Conservation (phyloP, 1,140 invertebrate genomes). For the Drosophila pectinifera region DNA sequence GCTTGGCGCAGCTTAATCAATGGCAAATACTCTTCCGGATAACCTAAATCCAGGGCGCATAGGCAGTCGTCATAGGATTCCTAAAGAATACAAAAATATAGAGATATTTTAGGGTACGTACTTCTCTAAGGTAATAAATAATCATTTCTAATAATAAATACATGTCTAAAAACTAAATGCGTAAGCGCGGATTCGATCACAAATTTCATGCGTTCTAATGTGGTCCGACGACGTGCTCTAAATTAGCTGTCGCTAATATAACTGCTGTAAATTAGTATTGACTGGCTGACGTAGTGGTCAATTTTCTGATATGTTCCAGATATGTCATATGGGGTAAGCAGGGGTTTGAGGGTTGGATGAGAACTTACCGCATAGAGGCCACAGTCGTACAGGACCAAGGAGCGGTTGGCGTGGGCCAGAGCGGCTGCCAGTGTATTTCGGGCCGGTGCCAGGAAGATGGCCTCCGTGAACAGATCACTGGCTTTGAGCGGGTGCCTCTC, state of each 20-base stretch:
- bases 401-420: constrained; percentile 70
- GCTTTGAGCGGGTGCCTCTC: constrained; percentile 70
- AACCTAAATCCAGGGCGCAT: constrained; percentile 67
- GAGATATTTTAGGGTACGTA: neutral
- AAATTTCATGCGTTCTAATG: too few species aligned
- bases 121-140: too few species aligned
- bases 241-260: constrained; percentile 17
- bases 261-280: constrained; percentile 12
- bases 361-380: constrained; percentile 66
- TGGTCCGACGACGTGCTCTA: neutral
- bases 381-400: constrained; percentile 64
- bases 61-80: constrained; percentile 74
- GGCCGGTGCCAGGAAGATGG: constrained; percentile 64
- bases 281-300: constrained; percentile 5
- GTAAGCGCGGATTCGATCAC: neutral
- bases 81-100: constrained; percentile 3
- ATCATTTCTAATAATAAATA: too few species aligned
- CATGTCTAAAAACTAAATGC: neutral
- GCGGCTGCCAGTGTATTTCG: constrained; percentile 62
- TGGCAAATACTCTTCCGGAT: constrained; percentile 69
- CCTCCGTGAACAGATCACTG: constrained; percentile 71
- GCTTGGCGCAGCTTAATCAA: constrained; percentile 75
- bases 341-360: neutral
- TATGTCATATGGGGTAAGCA: constrained; percentile 4
- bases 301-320: constrained; percentile 9